Percentiles rank a stretch among this genome's conserved stretches.
These are phyloP conservation scores for Ceyx erithaca DNA, from an alignment of 2,797 vertebrate species.

Conservation along the genomic window DNA sequence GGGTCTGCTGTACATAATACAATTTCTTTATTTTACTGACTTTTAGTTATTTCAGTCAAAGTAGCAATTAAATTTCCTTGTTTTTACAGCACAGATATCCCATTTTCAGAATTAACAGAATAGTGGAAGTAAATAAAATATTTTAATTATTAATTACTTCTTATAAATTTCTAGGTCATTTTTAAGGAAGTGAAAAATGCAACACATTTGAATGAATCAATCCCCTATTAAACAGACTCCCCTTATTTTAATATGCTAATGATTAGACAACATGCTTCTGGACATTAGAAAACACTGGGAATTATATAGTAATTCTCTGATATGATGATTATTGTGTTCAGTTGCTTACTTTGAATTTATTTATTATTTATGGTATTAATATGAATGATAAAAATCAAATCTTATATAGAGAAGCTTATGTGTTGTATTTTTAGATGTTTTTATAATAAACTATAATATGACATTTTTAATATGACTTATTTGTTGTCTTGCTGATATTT, in stretches of 20 bases:
- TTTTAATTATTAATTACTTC: neutral
- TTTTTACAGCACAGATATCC: neutral
- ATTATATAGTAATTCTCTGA: neutral
- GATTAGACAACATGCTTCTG: neutral
- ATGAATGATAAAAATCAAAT: neutral
- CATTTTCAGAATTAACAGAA: neutral
- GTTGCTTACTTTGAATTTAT: neutral
- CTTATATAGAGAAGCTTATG: neutral
- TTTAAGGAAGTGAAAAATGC: neutral
- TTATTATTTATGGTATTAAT: neutral
- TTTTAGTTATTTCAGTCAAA: neutral
- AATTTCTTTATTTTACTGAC: neutral
- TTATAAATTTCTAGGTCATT: neutral
- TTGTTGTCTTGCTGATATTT: neutral
- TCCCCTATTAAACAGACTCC: neutral
- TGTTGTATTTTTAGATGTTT: neutral
- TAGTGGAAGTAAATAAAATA: neutral
- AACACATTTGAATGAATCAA: neutral
- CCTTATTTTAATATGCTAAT: neutral
- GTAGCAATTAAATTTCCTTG: neutral
- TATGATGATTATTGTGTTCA: neutral
- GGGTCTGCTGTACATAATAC: neutral
- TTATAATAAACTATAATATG: neutral
- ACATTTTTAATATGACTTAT: too few relatives aligned
- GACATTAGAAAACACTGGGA: neutral